A percentile compares a stretch with the other conserved stretches of the same genome.
Conservation (phyloP, 2,888 invertebrate species). For the Onthophagus sagittarius region DNA sequence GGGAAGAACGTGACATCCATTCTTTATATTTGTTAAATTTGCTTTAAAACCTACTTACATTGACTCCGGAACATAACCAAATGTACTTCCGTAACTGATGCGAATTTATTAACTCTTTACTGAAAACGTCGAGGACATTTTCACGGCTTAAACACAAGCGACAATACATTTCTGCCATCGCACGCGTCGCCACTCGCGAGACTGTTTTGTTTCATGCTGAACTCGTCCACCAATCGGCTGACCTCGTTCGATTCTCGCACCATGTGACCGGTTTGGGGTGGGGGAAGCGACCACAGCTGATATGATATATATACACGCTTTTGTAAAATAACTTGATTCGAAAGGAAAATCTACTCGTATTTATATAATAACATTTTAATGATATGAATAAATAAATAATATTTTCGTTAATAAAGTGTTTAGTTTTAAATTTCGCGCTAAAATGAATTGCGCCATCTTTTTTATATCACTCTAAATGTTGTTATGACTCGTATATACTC, state of each 20-base stretch:
- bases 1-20: too few species aligned
- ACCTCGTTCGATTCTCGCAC: not conserved
- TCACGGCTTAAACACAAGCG: slow-evolving; percentile 18
- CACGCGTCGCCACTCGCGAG: not conserved
- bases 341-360: too few species aligned
- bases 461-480: too few species aligned
- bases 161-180: slow-evolving; percentile 15
- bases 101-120: slow-evolving; percentile 11
- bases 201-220: not conserved
- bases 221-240: not conserved
- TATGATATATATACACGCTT: too few species aligned
- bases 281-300: not conserved
- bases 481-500: too few species aligned
- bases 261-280: not conserved
- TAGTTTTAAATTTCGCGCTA: too few species aligned
- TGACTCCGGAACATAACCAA: slow-evolving; percentile 17
- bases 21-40: not conserved
- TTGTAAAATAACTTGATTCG: too few species aligned
- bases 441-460: too few species aligned
- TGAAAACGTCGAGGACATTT: slow-evolving; percentile 18
- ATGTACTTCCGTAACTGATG: slow-evolving; percentile 18
- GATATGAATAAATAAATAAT: too few species aligned
- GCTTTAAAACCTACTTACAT: slow-evolving; percentile 14
- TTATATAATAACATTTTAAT: too few species aligned
- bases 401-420: not conserved